A percentile compares a stretch with the other conserved stretches of the same genome.
phyloP scores from a whole-genome alignment of 2,888 invertebrate genomes.

The Hartigia nigra region DNA sequence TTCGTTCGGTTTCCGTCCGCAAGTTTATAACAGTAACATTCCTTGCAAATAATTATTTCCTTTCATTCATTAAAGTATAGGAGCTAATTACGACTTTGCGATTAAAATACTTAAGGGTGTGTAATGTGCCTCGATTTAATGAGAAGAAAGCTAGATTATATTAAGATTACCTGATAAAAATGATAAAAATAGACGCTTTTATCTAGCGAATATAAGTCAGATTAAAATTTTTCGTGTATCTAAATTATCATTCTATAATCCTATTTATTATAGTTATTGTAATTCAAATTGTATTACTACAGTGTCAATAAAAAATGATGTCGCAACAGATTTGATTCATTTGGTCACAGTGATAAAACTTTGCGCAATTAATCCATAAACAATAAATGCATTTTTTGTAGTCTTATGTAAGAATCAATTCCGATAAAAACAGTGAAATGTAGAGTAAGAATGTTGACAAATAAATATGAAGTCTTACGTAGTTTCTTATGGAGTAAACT shows the following conservation, averaged over 20 bases:
- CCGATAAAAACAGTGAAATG: neutral
- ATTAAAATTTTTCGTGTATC: neutral
- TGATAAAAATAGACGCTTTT: neutral
- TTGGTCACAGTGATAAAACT: neutral
- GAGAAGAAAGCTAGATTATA: neutral
- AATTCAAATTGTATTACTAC: constrained; percentile 38
- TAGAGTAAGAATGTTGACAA: neutral
- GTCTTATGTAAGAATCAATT: constrained; percentile 7
- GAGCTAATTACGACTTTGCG: neutral
- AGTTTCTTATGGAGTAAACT: constrained; percentile 63
- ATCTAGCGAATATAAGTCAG: neutral
- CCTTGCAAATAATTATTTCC: neutral
- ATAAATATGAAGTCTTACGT: constrained; percentile 40
- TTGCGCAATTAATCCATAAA: neutral
- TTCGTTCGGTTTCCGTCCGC: neutral
- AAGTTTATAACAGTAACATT: neutral
- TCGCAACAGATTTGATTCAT: neutral
- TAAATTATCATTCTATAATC: constrained; percentile 33
- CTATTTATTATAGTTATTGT: constrained; percentile 40
- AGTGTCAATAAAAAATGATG: constrained; percentile 41
- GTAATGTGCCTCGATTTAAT: neutral
- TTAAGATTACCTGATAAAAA: neutral
- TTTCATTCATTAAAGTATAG: neutral
- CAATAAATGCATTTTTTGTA: neutral
- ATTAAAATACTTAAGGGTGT: neutral